These are phyloP conservation scores for Heliangelus exortis DNA, from an alignment of 2,797 vertebrate species.

Conservation along the genomic window DNA sequence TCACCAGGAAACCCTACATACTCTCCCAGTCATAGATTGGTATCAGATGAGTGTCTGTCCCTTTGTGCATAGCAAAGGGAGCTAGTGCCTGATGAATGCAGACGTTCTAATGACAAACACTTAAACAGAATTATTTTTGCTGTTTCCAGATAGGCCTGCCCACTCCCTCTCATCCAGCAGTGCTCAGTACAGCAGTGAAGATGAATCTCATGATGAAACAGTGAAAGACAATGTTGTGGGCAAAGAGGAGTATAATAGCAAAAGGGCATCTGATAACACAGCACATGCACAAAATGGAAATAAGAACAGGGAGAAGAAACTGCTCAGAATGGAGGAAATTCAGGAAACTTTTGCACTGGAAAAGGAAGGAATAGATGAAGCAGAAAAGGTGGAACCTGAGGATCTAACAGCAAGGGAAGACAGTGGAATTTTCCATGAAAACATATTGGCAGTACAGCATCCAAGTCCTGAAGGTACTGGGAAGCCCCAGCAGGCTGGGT, in stretches of 20 bases:
- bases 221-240: not conserved
- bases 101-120: not conserved
- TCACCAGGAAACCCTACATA: not conserved
- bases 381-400: not conserved
- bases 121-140: conserved; percentile 27
- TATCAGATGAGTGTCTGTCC: not conserved
- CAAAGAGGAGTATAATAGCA: not conserved
- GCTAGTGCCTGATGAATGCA: not conserved
- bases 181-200: conserved; percentile 74
- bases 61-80: not conserved
- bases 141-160: conserved; percentile 55
- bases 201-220: conserved; percentile 23
- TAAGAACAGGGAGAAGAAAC: not conserved
- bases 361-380: not conserved
- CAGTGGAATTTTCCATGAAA: not conserved
- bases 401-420: not conserved
- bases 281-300: not conserved
- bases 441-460: not conserved
- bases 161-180: conserved; percentile 72
- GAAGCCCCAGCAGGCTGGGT: not conserved
- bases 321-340: not conserved
- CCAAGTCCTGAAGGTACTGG: not conserved
- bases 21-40: not conserved
- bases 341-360: not conserved
- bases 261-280: not conserved